Base-by-base conservation (phyloP, 92 coral and sea anemone genomes). In the Siderastrea radians region DNA sequence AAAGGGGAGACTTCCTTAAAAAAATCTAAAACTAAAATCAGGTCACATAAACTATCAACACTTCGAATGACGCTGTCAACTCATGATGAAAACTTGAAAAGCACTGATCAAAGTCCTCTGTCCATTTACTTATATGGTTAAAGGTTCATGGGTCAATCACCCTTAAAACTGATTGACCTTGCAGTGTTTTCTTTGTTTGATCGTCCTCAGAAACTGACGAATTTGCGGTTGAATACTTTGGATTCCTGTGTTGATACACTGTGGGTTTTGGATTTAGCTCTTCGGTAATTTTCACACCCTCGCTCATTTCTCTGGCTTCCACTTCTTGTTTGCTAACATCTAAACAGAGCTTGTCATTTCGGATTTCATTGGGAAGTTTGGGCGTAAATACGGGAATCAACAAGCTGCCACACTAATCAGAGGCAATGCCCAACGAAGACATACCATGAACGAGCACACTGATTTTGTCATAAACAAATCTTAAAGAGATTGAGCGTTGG, bases 371-470 rank as follows among this genome's bases (percentile, higher is more conserved):
- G 46, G 93, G 93, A 64, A 90, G 70, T 52, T 90, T 85, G 7
- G 90, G 14, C 91, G 81, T 91, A 10, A 86, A 68, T 0, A 90
- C 72, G 3, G 90, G 93, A 68, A 91, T 81, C n/a, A 91, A 76
- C 38, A 86, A 50, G 50, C 91, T 78, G 0, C 90, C 87, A 58
- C 81, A 90, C 50, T 87, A 86, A 3, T 79, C 16, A 1, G 85
- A 62, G n/a, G 64, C 11, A 0, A 91, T 68, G n/a, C 91, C 90
- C 4, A 87, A 57, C 9, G 94, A 80, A 15, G 68, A 51, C 38
- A 91, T 47, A 26, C 89, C 75, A 5, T 86, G 38, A 16, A 91
- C 86, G 47, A 82, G 71, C 3, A 91, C 87, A 60, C 91, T 87
- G 38, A 91, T 72, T 51, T 87, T 88, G 86, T 87, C 89, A 49